These are phyloP conservation scores for Prionace glauca DNA, from an alignment of 2,797 vertebrate genomes.

Conservation along the genomic window DNA sequence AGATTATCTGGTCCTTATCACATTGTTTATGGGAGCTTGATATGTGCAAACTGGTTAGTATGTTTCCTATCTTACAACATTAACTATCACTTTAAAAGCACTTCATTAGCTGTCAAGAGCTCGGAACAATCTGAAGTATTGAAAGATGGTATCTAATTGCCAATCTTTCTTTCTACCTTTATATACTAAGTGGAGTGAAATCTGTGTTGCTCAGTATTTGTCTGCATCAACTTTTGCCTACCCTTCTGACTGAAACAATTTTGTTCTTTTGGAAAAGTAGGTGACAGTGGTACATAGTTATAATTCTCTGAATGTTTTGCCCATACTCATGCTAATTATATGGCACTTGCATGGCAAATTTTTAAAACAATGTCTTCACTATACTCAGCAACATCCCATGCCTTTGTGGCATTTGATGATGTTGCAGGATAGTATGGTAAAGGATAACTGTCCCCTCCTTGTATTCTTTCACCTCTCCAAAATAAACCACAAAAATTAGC, in stretches of 20 bases:
- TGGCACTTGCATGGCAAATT: background rate
- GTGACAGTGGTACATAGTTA: background rate
- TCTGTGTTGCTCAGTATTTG: background rate
- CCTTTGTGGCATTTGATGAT: no score
- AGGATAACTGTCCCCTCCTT: background rate
- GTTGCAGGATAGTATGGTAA: background rate
- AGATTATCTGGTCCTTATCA: background rate
- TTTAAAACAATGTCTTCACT: background rate
- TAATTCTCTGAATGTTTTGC: background rate
- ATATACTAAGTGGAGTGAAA: background rate
- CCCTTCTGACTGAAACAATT: background rate
- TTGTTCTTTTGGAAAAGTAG: background rate
- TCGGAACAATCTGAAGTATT: background rate
- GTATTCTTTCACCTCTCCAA: background rate
- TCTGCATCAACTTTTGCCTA: background rate
- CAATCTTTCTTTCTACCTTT: background rate
- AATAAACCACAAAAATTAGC: background rate
- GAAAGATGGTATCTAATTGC: background rate
- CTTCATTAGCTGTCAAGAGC: background rate
- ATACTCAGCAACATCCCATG: background rate
- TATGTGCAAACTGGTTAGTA: background rate
- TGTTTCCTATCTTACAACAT: background rate
- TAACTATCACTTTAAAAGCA: background rate
- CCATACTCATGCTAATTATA: background rate
- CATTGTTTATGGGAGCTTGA: background rate